These are phyloP conservation scores for Stichopus horrens DNA, from an alignment of 53 echinoderm and acorn worm species.

Conservation along the genomic window DNA sequence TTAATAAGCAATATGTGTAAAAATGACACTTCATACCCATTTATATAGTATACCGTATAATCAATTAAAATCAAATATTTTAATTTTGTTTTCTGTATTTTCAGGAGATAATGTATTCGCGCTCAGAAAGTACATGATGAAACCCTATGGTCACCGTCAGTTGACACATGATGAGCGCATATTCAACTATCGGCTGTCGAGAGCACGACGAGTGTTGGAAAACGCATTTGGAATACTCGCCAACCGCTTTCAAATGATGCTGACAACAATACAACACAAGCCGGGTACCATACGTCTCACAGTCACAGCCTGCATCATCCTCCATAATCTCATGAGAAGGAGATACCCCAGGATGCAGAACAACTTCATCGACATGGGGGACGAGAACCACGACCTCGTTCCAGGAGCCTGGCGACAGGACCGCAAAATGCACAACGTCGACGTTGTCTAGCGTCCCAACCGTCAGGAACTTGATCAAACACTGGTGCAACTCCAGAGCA, in stretches of 20 bases:
- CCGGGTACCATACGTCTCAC: conserved; percentile 47
- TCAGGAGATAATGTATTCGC: conserved; percentile 33
- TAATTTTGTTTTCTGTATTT: too few species aligned
- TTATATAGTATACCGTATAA: too few species aligned
- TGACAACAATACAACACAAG: conserved; percentile 48
- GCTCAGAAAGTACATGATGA: conserved; percentile 9
- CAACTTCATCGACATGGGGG: conserved; percentile 44
- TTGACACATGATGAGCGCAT: conserved; percentile 19
- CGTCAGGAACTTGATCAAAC: conserved; percentile 21
- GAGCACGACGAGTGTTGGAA: conserved; percentile 15
- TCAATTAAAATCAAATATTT: too few species aligned
- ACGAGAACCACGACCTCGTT: conserved; percentile 37
- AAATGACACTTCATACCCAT: too few species aligned
- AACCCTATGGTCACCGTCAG: conserved; percentile 1
- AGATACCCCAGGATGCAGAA: too few species aligned
- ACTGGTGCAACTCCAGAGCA: conserved; percentile 1
- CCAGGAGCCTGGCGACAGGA: conserved; percentile 45
- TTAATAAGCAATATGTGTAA: too few species aligned
- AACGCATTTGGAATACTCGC: conserved; percentile 37
- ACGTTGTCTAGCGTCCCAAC: conserved; percentile 18
- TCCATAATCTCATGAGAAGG: conserved; percentile 51
- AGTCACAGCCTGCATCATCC: conserved; percentile 11
- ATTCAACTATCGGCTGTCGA: conserved; percentile 42
- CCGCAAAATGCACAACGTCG: conserved; percentile 10
- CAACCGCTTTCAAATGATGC: too few species aligned